These are phyloP conservation scores for Tursiops truncatus DNA, from an alignment of 2,113 vertebrate genomes.

Conservation along the genomic window DNA sequence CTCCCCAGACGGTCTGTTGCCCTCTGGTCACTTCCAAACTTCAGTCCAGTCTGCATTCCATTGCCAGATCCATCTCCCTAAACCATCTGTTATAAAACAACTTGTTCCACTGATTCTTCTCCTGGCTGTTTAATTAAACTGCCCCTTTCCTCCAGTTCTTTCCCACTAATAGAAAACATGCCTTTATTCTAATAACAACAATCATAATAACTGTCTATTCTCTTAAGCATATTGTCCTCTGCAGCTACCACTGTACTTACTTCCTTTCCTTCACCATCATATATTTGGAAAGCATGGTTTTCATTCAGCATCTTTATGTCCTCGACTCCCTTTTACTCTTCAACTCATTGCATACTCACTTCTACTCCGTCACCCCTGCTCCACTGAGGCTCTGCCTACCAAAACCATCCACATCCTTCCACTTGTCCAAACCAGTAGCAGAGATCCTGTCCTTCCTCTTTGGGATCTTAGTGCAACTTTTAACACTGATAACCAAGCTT, in stretches of 20 bases:
- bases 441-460: neutral
- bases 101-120: neutral
- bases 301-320: neutral
- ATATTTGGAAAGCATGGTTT: neutral
- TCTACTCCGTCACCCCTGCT: neutral
- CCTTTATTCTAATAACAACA: neutral
- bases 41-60: neutral
- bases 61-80: neutral
- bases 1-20: neutral
- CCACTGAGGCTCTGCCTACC: neutral
- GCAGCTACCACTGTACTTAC: neutral
- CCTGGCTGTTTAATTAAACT: neutral
- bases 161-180: neutral
- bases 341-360: neutral
- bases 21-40: neutral
- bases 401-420: neutral
- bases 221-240: neutral
- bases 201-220: neutral
- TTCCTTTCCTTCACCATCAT: neutral
- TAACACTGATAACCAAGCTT: neutral
- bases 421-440: neutral
- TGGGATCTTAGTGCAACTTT: neutral
- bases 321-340: neutral
- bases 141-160: neutral
- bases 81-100: neutral